These are phyloP conservation scores for Chrysomela aeneicollis DNA, from an alignment of 2,888 invertebrate species.

Conservation along the genomic window DNA sequence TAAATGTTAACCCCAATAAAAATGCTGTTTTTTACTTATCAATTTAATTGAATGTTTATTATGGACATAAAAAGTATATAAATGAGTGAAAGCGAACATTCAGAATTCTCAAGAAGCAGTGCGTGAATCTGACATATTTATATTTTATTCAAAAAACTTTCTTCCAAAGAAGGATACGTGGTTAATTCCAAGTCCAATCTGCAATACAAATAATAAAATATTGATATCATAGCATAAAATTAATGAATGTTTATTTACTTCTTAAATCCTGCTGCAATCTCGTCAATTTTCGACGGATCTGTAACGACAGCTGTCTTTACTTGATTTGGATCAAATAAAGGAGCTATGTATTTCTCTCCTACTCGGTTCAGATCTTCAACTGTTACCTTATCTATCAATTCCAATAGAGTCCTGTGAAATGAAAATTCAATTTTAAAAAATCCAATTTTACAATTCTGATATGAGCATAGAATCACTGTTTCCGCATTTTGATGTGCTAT, in stretches of 20 bases:
- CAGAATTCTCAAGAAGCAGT: not conserved
- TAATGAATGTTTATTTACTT: slow-evolving; percentile 61
- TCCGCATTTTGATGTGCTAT: no score
- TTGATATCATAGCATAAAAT: not conserved
- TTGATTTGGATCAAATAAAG: slow-evolving; percentile 69
- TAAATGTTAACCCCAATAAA: not conserved
- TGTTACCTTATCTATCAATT: slow-evolving; percentile 71
- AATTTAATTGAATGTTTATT: not conserved
- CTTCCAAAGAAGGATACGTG: slow-evolving; percentile 70
- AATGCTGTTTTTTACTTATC: not conserved
- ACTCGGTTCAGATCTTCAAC: slow-evolving; percentile 70
- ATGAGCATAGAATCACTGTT: no score
- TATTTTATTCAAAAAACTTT: slow-evolving; percentile 67
- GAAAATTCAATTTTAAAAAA: not conserved
- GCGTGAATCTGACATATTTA: slow-evolving; percentile 6
- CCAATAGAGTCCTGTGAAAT: slow-evolving; percentile 66
- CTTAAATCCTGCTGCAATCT: slow-evolving; percentile 71
- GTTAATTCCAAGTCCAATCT: slow-evolving; percentile 68
- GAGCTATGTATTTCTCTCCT: slow-evolving; percentile 74
- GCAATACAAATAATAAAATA: slow-evolving; percentile 53
- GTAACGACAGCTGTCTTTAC: slow-evolving; percentile 78
- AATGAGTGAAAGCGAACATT: not conserved
- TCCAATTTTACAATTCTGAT: no score
- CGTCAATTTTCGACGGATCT: slow-evolving; percentile 77
- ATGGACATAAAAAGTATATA: not conserved